Conservation (phyloP, 2,113 vertebrate species). For the Dendrocopos noguchii region DNA sequence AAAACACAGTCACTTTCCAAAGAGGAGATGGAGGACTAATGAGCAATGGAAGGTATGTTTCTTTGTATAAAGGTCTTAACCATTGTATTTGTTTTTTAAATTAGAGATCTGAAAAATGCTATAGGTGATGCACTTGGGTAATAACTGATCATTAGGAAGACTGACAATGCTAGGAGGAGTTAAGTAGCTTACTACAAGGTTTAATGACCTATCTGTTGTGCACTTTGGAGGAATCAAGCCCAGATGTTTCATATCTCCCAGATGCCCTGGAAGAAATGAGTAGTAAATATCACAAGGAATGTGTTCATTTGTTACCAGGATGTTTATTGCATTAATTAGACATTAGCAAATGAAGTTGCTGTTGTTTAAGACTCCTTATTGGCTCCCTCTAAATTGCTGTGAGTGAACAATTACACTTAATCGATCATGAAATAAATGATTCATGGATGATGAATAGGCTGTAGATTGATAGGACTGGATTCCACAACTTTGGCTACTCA, state of each 20-base stretch:
- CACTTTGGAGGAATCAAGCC: slow-evolving; percentile 79
- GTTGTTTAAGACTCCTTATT: slow-evolving; percentile 92
- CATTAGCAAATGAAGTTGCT: slow-evolving; percentile 93
- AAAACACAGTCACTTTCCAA: slow-evolving; percentile 93
- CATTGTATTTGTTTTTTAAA: slow-evolving; percentile 38
- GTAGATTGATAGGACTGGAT: slow-evolving; percentile 90
- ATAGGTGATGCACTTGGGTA: slow-evolving; percentile 18
- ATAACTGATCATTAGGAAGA: slow-evolving; percentile 48
- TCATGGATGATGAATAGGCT: slow-evolving; percentile 97
- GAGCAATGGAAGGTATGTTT: slow-evolving; percentile 96
- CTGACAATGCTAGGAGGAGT: slow-evolving; percentile 63
- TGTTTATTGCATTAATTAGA: slow-evolving; percentile 99
- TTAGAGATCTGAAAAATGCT: slow-evolving; percentile 35
- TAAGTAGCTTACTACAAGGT: slow-evolving; percentile 69
- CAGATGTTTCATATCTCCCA: slow-evolving; percentile 91
- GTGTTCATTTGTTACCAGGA: slow-evolving; percentile 90
- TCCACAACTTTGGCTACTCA: slow-evolving; percentile 88
- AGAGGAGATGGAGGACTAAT: slow-evolving; percentile 97
- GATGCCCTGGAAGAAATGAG: slow-evolving; percentile 81
- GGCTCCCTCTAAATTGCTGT: slow-evolving; percentile 92
- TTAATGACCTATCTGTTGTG: slow-evolving; percentile 78
- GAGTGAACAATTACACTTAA: slow-evolving; percentile 96
- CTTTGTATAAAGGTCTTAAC: slow-evolving; percentile 27
- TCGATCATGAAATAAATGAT: slow-evolving; percentile 99
- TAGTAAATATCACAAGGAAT: slow-evolving; percentile 83